A percentile compares a stretch with the other conserved stretches of the same genome.
phyloP scores from a whole-genome alignment of 2,888 invertebrate species.

The Platerodrilus igneus region DNA sequence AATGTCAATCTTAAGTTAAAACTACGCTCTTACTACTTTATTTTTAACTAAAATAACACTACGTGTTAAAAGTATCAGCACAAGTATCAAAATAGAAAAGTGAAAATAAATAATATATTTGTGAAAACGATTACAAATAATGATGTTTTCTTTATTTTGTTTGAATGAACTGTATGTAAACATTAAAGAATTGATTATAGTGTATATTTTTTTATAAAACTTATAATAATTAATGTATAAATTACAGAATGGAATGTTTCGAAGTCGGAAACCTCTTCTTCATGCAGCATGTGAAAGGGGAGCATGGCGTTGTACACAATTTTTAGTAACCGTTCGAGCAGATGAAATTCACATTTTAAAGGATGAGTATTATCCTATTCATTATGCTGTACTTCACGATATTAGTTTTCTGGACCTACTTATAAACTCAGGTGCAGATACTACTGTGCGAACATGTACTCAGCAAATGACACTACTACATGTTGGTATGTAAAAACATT shows the following conservation, averaged over 20 bases:
- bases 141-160: too few relatives aligned
- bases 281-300: slow-evolving; percentile 68
- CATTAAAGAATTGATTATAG: too few relatives aligned
- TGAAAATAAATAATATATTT: too few relatives aligned
- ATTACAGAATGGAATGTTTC: slow-evolving; percentile 48
- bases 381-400: slow-evolving; percentile 69
- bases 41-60: too few relatives aligned
- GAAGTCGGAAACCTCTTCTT: slow-evolving; percentile 58
- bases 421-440: slow-evolving; percentile 64
- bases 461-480: slow-evolving; percentile 68
- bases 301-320: slow-evolving; percentile 68
- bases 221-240: slow-evolving; percentile 1
- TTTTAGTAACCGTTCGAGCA: slow-evolving; percentile 59
- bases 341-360: slow-evolving; percentile 68
- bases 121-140: too few relatives aligned
- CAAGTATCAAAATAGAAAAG: too few relatives aligned
- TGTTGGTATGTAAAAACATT: slow-evolving; percentile 48
- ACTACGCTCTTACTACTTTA: too few relatives aligned
- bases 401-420: slow-evolving; percentile 62
- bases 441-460: slow-evolving; percentile 63
- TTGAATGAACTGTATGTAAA: too few relatives aligned
- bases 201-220: neutral
- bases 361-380: slow-evolving; percentile 75
- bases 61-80: too few relatives aligned
- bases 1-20: too few relatives aligned